Percentiles rank a stretch among this genome's conserved stretches.
These are phyloP conservation scores for Parus major DNA, from an alignment of 2,113 vertebrate species.

Conservation along the genomic window DNA sequence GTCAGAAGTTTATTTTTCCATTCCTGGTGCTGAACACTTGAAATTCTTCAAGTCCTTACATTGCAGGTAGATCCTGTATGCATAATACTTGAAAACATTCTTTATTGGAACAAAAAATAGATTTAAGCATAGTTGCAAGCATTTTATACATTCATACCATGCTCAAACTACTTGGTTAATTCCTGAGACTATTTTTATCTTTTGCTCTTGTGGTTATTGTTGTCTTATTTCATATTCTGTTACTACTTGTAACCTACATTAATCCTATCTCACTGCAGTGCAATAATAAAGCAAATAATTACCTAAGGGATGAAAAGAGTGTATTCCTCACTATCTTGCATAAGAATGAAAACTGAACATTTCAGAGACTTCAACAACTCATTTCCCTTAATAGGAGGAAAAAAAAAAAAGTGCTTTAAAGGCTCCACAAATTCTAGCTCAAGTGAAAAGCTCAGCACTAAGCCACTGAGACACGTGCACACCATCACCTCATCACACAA, in stretches of 20 bases:
- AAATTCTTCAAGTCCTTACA: background rate
- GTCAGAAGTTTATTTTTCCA: background rate
- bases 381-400: background rate
- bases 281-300: slow-evolving; percentile 19
- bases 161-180: background rate
- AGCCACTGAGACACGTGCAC: fast-evolving
- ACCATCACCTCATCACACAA: too few relatives aligned
- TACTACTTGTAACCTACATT: background rate
- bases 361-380: background rate
- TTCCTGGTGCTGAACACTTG: background rate
- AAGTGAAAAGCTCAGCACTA: background rate
- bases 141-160: background rate
- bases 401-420: background rate
- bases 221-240: background rate
- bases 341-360: background rate
- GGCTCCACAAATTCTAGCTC: background rate
- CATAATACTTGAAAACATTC: background rate
- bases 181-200: background rate
- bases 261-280: background rate
- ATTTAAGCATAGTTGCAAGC: background rate
- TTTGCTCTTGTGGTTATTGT: background rate
- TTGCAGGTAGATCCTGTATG: background rate
- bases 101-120: background rate
- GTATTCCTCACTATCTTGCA: background rate
- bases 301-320: background rate